Evolutionary conservation across 2,113 vertebrate genomes (phyloP), one percentile per base, ranked within the genome.

Genomic region (Mormyrus lacerda): DNA sequence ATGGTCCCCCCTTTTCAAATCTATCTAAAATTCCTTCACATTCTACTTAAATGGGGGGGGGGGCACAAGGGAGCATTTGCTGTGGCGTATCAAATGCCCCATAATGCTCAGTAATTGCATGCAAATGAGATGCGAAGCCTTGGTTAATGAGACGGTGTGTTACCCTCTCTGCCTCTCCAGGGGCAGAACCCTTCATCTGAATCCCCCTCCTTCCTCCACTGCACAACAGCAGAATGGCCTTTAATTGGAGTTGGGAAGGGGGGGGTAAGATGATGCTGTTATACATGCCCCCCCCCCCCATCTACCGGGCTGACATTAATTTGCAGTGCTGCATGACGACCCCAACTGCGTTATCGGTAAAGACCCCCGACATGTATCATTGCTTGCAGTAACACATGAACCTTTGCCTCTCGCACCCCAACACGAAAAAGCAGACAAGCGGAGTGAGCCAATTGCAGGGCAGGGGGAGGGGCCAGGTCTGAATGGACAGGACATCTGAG

Each of bases 91-190:
- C 86, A 90, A 88, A 42, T 88, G 21, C 53, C 87, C 73, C 87
- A 90, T 88, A 73, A 85, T 90, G 87, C 87, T 21, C 86, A 76
- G 88, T 92, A 91, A 93, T 90, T 90, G 89, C 90, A 91, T 91
- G 91, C 82, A 92, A 93, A 93, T 93, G 83, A 91, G 82, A 86
- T 88, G 88, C 84, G 53, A 89, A 89, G 79, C 87, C 89, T 85
- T 19, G 42, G 88, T 89, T 92, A 91, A 92, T 89, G 89, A 93
- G 89, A 88, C 58, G 73, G 89, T 69, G 31, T 90, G 90, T 89
- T 27, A 89, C 85, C 61, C 90, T 58, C 84, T 24, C 86, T 73
- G 50, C 51, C 61, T 76, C 53, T 55, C 89, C 89, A 89, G 90
- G 89, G 89, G 87, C 87, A 65, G 90, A 87, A 89, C 48, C 73